phyloP scores from a whole-genome alignment of 2,113 vertebrate genomes.

The Gadus macrocephalus region DNA sequence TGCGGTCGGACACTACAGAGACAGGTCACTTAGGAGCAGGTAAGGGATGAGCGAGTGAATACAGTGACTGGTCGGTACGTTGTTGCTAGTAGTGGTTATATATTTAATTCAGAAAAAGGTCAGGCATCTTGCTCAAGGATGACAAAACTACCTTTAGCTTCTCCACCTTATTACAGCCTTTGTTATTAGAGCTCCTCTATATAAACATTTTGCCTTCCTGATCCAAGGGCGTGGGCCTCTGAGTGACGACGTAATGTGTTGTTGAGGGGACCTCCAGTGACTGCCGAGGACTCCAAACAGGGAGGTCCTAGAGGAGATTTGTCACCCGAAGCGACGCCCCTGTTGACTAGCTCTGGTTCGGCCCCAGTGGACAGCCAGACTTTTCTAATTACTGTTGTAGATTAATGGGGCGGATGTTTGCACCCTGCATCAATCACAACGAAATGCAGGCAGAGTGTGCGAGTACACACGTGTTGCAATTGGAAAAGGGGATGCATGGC shows the following conservation, averaged over 20 bases:
- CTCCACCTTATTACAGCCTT: too few relatives aligned
- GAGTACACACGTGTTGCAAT: slow-evolving; percentile 12
- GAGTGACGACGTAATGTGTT: not conserved
- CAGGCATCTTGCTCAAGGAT: too few relatives aligned
- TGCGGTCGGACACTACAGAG: too few relatives aligned
- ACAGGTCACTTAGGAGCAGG: too few relatives aligned
- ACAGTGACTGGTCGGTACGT: too few relatives aligned
- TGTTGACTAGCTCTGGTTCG: slow-evolving; percentile 42
- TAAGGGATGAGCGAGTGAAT: too few relatives aligned
- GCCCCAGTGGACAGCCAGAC: slow-evolving; percentile 39
- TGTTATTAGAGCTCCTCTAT: too few relatives aligned
- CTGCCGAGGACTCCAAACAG: not conserved
- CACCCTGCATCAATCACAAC: slow-evolving; percentile 51
- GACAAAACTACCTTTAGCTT: too few relatives aligned
- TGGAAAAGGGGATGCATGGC: slow-evolving; percentile 1
- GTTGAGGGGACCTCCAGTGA: not conserved
- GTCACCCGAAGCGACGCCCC: slow-evolving; percentile 19
- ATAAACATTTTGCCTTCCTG: not conserved
- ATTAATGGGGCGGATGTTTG: slow-evolving; percentile 57
- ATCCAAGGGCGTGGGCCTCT: not conserved
- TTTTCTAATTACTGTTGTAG: slow-evolving; percentile 57
- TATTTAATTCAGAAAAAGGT: too few relatives aligned
- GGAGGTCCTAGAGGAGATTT: slow-evolving; percentile 24
- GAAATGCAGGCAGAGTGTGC: slow-evolving; percentile 31
- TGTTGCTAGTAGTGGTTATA: too few relatives aligned